These are phyloP conservation scores for Chrysolina oricalcia DNA, from an alignment of 2,888 invertebrate species.

Conservation along the genomic window DNA sequence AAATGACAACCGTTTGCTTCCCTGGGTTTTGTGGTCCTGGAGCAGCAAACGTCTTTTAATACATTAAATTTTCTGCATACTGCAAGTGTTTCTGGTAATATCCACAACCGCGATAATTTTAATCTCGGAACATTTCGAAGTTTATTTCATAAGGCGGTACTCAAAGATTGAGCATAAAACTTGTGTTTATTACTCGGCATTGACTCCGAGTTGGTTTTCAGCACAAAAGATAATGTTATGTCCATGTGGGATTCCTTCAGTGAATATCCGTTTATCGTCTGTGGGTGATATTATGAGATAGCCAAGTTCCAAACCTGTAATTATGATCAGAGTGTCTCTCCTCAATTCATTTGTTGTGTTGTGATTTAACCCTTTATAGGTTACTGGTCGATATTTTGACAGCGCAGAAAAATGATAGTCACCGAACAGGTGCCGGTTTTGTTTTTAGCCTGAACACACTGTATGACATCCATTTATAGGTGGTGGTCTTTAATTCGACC, in stretches of 20 bases:
- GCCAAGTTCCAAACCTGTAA: too few species aligned
- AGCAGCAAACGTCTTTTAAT: conserved; percentile 48
- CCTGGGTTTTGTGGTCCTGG: conserved; percentile 39
- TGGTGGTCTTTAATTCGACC: too few species aligned
- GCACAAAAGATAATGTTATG: neutral
- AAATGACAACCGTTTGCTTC: conserved; percentile 42
- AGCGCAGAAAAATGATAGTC: too few species aligned
- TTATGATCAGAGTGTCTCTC: too few species aligned
- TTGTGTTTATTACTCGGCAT: conserved; percentile 42
- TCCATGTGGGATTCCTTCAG: neutral
- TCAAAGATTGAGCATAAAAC: conserved; percentile 53
- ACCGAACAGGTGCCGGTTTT: too few species aligned
- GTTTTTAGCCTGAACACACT: too few species aligned
- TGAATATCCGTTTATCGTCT: neutral
- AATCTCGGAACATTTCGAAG: conserved; percentile 55
- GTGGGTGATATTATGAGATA: too few species aligned
- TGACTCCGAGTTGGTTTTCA: conserved; percentile 1
- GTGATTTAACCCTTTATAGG: too few species aligned
- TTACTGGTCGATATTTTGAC: too few species aligned
- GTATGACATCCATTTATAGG: too few species aligned
- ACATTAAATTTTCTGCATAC: conserved; percentile 56
- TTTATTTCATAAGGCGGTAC: conserved; percentile 53
- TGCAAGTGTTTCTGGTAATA: conserved; percentile 48
- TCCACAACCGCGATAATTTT: conserved; percentile 52
- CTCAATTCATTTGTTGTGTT: too few species aligned